Evolutionary conservation across 1,140 invertebrate species (phyloP).

Genomic region (Drosophila nigromelanica): DNA sequence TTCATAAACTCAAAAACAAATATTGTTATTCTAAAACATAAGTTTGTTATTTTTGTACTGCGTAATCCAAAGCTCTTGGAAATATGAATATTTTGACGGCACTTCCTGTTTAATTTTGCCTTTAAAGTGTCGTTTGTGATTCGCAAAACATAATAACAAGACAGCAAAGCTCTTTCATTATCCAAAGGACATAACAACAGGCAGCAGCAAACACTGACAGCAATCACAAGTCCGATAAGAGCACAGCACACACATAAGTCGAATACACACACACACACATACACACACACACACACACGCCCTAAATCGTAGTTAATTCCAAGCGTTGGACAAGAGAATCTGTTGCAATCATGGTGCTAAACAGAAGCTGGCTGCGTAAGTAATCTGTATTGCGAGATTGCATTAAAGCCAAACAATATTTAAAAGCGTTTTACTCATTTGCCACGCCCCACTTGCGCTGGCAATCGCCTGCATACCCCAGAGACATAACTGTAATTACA

Average conservation of each 20-base stretch:
- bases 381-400: conserved; percentile 51
- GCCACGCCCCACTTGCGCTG: conserved; percentile 8
- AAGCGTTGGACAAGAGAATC: conserved; percentile 45
- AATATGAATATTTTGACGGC: conserved; percentile 2
- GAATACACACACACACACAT: conserved; percentile 7
- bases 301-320: conserved; percentile 46
- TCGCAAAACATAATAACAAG: conserved; percentile 16
- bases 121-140: conserved; percentile 3
- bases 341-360: conserved; percentile 67
- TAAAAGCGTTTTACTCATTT: conserved; percentile 66
- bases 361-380: conserved; percentile 39
- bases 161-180: conserved; percentile 37
- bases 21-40: no score
- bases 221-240: conserved; percentile 33
- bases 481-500: conserved; percentile 82
- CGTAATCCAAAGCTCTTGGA: not conserved
- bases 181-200: conserved; percentile 26
- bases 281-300: conserved; percentile 10
- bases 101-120: conserved; percentile 20
- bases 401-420: conserved; percentile 62
- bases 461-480: conserved; percentile 62
- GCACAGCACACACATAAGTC: conserved; percentile 8
- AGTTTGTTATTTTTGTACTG: no score
- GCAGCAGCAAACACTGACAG: conserved; percentile 19
- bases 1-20: no score